These are phyloP conservation scores for Burhinus oedicnemus DNA, from an alignment of 2,113 vertebrate genomes.

Conservation along the genomic window DNA sequence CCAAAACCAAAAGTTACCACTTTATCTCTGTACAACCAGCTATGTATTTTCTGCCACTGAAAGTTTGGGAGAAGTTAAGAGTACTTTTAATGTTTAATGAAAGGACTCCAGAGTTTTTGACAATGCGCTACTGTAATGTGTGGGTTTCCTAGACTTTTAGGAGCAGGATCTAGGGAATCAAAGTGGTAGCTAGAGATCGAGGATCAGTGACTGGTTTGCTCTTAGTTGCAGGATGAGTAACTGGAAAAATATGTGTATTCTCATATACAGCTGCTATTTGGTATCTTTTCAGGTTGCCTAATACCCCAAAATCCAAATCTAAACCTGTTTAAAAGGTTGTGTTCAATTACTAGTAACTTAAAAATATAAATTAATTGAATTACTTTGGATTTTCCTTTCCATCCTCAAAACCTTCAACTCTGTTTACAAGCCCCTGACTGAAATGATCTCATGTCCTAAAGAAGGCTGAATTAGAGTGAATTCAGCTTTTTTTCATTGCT, in stretches of 20 bases:
- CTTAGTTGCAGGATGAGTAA: not conserved
- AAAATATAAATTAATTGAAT: not conserved
- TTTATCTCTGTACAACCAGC: not conserved
- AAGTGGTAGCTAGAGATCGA: not conserved
- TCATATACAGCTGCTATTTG: not conserved
- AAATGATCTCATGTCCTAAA: not conserved
- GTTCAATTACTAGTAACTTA: not conserved
- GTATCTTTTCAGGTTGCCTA: not conserved
- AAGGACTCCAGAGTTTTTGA: not conserved
- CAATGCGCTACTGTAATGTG: not conserved
- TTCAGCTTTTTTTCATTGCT: not conserved
- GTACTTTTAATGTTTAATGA: not conserved
- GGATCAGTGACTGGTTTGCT: not conserved
- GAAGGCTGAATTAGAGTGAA: not conserved
- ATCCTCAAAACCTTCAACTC: not conserved
- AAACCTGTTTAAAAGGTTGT: not conserved
- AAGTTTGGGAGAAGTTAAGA: not conserved
- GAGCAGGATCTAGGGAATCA: not conserved
- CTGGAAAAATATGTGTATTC: not conserved
- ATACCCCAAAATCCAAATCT: not conserved
- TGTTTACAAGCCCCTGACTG: not conserved
- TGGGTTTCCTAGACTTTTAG: not conserved
- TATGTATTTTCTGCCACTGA: not conserved
- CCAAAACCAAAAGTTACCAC: not conserved
- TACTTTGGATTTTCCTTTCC: not conserved